A percentile compares a stretch with the other conserved stretches of the same genome.
Evolutionary conservation across 2,888 invertebrate species (phyloP).

Genomic region (Marronus borbonicus): DNA sequence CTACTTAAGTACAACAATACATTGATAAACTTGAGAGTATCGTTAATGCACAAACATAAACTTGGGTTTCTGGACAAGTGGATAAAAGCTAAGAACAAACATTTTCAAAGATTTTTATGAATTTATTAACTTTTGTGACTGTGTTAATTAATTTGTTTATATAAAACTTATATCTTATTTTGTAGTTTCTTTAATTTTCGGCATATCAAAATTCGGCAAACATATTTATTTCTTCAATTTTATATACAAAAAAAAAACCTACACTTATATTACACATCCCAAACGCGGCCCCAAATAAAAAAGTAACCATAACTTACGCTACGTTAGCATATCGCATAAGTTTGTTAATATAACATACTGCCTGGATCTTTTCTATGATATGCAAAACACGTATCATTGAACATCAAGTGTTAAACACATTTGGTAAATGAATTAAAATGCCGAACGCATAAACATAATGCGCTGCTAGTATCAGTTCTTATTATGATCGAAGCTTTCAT

Average conservation of each 20-base stretch:
- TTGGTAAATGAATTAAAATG: not conserved
- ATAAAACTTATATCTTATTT: too few species aligned
- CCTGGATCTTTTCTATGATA: not conserved
- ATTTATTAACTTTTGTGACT: too few species aligned
- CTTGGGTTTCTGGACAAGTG: too few species aligned
- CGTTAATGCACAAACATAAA: too few species aligned
- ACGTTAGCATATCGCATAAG: not conserved
- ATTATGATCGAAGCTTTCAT: not conserved
- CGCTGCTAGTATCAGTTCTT: not conserved
- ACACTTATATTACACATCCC: not conserved
- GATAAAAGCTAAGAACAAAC: too few species aligned
- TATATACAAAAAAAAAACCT: not conserved
- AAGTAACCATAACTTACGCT: not conserved
- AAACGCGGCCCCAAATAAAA: not conserved
- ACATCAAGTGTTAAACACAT: slow-evolving; percentile 2
- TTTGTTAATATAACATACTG: not conserved
- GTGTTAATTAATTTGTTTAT: too few species aligned
- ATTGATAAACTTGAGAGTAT: too few species aligned
- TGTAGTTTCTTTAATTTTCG: too few species aligned
- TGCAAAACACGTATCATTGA: not conserved
- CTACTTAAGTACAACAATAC: too few species aligned
- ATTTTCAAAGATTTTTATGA: too few species aligned
- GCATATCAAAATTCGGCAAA: too few species aligned
- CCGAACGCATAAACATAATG: not conserved
- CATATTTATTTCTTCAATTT: not conserved